Evolutionary conservation across 1,140 invertebrate species (phyloP).

Genomic region (Chionoecetes opilio): DNA sequence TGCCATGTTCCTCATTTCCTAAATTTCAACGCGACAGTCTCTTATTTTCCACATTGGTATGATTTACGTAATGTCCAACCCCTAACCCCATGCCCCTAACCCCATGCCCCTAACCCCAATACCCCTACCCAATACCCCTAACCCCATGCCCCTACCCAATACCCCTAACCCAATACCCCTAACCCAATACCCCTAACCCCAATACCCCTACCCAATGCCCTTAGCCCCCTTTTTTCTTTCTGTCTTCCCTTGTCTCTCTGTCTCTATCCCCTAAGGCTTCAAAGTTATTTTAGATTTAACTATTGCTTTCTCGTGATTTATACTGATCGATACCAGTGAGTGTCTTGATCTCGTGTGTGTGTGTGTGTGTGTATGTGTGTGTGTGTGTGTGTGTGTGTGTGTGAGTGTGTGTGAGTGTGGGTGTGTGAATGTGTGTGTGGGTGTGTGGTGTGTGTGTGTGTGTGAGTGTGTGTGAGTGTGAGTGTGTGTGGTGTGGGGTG

Average conservation of each 20-base stretch:
- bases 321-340: not conserved
- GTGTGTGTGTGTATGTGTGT: too few species aligned
- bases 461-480: constrained; percentile 25
- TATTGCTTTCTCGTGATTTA: constrained; percentile 1
- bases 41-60: not conserved
- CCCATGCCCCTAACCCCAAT: too few species aligned
- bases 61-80: not conserved
- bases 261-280: not conserved
- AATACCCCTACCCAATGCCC: too few species aligned
- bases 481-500: too few species aligned
- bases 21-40: not conserved
- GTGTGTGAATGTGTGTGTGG: constrained; percentile 16
- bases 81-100: too few species aligned
- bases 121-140: too few species aligned
- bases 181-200: too few species aligned
- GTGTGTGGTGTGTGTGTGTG: constrained; percentile 12
- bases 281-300: not conserved
- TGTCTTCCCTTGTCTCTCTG: not conserved
- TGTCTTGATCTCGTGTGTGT: not conserved
- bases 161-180: too few species aligned
- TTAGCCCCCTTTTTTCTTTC: not conserved
- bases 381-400: not conserved
- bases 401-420: constrained; percentile 15
- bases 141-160: too few species aligned
- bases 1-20: constrained; percentile 28